These are phyloP conservation scores for Cephalotes varians DNA, from an alignment of 2,888 invertebrate genomes.

Conservation along the genomic window DNA sequence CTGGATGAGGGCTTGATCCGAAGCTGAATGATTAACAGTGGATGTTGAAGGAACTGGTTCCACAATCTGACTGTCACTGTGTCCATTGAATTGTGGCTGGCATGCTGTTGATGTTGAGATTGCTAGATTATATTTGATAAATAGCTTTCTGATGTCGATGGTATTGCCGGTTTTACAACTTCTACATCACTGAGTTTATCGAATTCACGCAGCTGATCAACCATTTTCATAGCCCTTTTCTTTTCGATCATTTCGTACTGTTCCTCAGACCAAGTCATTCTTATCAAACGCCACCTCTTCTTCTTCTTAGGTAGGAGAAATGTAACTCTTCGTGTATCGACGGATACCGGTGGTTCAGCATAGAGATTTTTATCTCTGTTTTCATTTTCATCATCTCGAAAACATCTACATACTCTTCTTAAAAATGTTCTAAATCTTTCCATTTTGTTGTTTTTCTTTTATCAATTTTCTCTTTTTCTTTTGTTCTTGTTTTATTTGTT, in stretches of 20 bases:
- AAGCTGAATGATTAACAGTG: too few relatives aligned
- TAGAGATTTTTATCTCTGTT: not conserved
- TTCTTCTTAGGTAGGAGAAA: too few relatives aligned
- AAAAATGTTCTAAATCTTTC: conserved; percentile 30
- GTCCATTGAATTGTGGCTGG: too few relatives aligned
- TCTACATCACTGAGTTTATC: not conserved
- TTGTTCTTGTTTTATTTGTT: not conserved
- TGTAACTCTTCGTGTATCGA: not conserved
- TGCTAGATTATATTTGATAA: too few relatives aligned
- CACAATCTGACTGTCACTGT: too few relatives aligned
- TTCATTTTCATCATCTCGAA: conserved; percentile 7
- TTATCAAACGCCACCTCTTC: too few relatives aligned
- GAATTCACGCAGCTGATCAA: not conserved
- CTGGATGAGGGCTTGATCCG: too few relatives aligned
- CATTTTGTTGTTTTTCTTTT: conserved; percentile 33
- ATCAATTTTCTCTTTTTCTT: not conserved
- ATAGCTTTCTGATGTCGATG: not conserved
- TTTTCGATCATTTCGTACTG: not conserved
- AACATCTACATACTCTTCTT: conserved; percentile 31
- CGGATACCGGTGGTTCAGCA: too few relatives aligned
- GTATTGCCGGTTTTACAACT: not conserved
- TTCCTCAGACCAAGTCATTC: too few relatives aligned
- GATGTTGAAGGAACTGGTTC: too few relatives aligned
- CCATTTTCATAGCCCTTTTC: not conserved
- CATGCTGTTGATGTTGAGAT: too few relatives aligned